Percentiles rank a stretch among this genome's conserved stretches.
phyloP scores from a whole-genome alignment of 1,140 invertebrate species.

The Drosophila kurseongensis region DNA sequence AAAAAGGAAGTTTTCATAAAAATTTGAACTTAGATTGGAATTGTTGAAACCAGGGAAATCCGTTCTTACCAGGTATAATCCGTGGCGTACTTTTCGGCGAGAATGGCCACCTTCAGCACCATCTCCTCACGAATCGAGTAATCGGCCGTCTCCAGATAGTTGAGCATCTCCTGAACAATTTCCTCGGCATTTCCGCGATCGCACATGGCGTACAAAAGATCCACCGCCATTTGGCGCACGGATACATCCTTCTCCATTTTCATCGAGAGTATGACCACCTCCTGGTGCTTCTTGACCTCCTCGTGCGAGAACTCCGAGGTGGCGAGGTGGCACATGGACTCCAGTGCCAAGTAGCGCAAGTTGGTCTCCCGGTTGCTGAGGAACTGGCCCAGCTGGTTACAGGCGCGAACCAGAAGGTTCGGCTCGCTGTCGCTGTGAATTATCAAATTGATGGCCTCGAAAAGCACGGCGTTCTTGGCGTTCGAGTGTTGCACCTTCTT shows the following conservation, averaged over 20 bases:
- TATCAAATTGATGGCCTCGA: conserved; percentile 99
- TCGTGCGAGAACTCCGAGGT: conserved; percentile 99
- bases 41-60: background rate
- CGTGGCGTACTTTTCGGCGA: conserved; percentile 99
- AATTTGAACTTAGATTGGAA: background rate
- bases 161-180: conserved; percentile 99
- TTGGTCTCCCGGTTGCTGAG: conserved; percentile 99
- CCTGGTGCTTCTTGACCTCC: conserved; percentile 99
- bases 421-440: conserved; percentile 99
- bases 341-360: conserved; percentile 98
- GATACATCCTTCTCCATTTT: conserved; percentile 99
- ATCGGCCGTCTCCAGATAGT: conserved; percentile 99
- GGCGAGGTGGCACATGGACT: conserved; percentile 99
- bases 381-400: conserved; percentile 99
- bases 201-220: conserved; percentile 99
- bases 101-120: conserved; percentile 99
- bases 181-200: conserved; percentile 99
- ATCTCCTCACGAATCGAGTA: conserved; percentile 99
- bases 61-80: conserved; percentile 96
- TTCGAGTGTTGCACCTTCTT: conserved; percentile 99
- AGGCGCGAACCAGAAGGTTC: conserved; percentile 97
- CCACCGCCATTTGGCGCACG: conserved; percentile 98
- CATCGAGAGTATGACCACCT: conserved; percentile 99
- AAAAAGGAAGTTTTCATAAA: background rate
- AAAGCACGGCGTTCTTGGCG: conserved; percentile 99